Percentiles rank a stretch among this genome's conserved stretches.
phyloP scores from a whole-genome alignment of 2,888 invertebrate genomes.

The Aleiodes alternator region DNA sequence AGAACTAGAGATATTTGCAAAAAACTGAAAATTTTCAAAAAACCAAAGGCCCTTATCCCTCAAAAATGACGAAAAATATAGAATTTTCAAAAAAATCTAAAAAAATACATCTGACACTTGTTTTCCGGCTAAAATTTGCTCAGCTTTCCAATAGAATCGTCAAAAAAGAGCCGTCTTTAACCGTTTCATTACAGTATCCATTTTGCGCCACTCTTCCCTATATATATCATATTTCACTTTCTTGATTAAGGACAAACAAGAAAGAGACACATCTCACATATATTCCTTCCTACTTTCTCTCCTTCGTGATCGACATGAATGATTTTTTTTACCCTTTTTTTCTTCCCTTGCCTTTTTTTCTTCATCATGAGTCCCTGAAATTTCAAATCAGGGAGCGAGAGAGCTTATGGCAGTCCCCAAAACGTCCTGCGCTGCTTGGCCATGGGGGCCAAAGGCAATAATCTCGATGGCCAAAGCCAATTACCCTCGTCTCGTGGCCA shows the following conservation, averaged over 20 bases:
- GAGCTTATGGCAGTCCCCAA: constrained; percentile 48
- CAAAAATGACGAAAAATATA: no score
- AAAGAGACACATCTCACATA: constrained; percentile 1
- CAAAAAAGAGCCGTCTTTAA: no score
- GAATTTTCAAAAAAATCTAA: no score
- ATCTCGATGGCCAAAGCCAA: constrained; percentile 70
- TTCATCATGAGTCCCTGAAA: neutral
- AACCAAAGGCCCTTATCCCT: no score
- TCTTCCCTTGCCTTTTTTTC: neutral
- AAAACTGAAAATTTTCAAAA: no score
- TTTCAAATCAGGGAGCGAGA: constrained; percentile 27
- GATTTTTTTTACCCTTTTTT: constrained; percentile 10
- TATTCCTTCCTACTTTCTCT: constrained; percentile 23
- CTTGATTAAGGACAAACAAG: neutral
- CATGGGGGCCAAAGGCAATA: constrained; percentile 66
- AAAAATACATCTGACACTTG: no score
- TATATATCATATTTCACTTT: neutral
- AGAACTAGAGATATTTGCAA: no score
- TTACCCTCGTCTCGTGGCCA: constrained; percentile 74
- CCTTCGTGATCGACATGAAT: constrained; percentile 9
- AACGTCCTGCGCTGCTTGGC: constrained; percentile 25
- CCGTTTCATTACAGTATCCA: no score
- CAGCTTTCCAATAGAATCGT: no score
- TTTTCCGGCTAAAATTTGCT: no score
- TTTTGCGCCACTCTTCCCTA: no score